Conservation (phyloP, 2,797 vertebrate genomes). For the Microtus obscurus region DNA sequence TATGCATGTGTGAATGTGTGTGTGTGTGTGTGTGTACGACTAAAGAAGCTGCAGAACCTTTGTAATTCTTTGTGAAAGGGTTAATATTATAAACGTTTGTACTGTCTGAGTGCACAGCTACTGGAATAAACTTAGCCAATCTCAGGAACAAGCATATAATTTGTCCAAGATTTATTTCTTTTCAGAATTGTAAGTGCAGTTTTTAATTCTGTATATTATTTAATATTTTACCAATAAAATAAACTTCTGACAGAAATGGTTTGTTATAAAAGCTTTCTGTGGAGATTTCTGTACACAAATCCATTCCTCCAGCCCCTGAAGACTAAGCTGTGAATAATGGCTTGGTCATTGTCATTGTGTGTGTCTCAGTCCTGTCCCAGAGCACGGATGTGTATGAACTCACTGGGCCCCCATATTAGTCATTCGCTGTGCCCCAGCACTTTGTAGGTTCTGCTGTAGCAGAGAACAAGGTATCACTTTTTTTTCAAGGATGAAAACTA, state of each 20-base stretch:
- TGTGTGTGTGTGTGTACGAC: conserved; percentile 85
- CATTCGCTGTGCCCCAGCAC: background rate
- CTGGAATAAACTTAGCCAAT: conserved; percentile 94
- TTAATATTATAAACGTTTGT: conserved; percentile 93
- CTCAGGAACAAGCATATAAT: conserved; percentile 93
- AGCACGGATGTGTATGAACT: background rate
- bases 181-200: conserved; percentile 92
- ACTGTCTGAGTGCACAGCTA: conserved; percentile 93
- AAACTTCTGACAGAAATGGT: conserved; percentile 89
- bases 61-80: conserved; percentile 93
- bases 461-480: background rate
- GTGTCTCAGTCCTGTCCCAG: background rate
- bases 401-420: background rate
- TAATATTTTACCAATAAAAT: conserved; percentile 93
- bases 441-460: background rate
- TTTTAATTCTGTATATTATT: conserved; percentile 93
- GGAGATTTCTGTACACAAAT: conserved; percentile 65
- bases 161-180: conserved; percentile 92
- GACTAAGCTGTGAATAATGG: background rate
- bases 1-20: conserved; percentile 86
- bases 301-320: conserved; percentile 50
- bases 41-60: conserved; percentile 91
- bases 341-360: background rate
- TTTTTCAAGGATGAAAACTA: background rate
- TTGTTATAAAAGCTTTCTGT: conserved; percentile 86